A percentile compares a stretch with the other conserved stretches of the same genome.
These are phyloP conservation scores for Mamestra configurata DNA, from an alignment of 1,140 invertebrate genomes.

Conservation along the genomic window DNA sequence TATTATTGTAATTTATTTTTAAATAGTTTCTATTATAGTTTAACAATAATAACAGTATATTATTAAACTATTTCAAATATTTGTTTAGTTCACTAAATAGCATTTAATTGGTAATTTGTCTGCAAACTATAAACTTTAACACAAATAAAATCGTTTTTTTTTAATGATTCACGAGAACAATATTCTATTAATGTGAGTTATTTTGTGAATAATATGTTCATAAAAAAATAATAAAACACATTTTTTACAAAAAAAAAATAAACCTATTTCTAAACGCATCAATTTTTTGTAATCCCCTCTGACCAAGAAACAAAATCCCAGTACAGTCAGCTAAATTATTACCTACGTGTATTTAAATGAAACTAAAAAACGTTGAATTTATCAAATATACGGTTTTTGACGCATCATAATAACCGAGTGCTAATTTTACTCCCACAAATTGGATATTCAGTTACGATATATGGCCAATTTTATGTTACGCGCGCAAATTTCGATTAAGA, in stretches of 20 bases:
- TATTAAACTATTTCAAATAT: slow-evolving; percentile 61
- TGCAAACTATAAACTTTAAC: slow-evolving; percentile 38
- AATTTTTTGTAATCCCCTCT: no score
- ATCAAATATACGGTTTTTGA: neutral
- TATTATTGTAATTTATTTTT: slow-evolving; percentile 65
- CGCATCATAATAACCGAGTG: slow-evolving; percentile 27
- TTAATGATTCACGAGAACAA: slow-evolving; percentile 2
- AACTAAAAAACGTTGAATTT: neutral
- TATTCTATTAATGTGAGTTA: neutral
- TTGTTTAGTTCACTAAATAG: slow-evolving; percentile 42
- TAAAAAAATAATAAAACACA: neutral
- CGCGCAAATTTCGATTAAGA: slow-evolving; percentile 66
- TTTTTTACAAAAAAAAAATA: neutral
- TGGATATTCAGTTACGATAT: slow-evolving; percentile 54
- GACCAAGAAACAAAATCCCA: no score
- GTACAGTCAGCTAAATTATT: no score
- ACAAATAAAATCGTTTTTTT: slow-evolving; percentile 6
- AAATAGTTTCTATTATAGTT: slow-evolving; percentile 45
- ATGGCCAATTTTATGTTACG: slow-evolving; percentile 30
- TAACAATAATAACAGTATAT: slow-evolving; percentile 61
- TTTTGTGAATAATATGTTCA: neutral
- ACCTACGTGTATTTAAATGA: neutral
- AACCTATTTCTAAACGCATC: neutral
- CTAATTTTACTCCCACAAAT: slow-evolving; percentile 62
- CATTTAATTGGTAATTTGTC: slow-evolving; percentile 45